Percentiles rank a stretch among this genome's conserved stretches.
phyloP scores from a whole-genome alignment of 1,140 invertebrate genomes.

The Zelostemma sp. region DNA sequence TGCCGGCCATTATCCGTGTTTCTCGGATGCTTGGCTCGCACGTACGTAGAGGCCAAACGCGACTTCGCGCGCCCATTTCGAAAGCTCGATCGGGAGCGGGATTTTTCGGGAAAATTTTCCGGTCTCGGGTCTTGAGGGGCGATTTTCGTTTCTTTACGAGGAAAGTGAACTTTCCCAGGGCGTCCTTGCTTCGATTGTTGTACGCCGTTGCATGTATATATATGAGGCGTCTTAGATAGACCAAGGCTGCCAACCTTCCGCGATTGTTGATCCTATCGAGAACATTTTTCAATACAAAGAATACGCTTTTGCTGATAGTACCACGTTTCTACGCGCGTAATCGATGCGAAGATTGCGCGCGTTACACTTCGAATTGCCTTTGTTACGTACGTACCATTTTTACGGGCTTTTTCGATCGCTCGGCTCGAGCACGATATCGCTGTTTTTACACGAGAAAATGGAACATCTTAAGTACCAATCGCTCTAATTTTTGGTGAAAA shows the following conservation, averaged over 20 bases:
- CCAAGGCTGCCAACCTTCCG: slow-evolving; percentile 18
- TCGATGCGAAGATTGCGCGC: no score
- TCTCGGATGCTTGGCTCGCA: slow-evolving; percentile 15
- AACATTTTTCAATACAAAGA: slow-evolving; percentile 7
- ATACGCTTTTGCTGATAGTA: neutral
- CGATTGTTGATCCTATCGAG: slow-evolving; percentile 17
- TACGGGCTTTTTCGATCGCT: no score
- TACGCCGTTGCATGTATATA: slow-evolving; percentile 14
- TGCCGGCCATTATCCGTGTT: slow-evolving; percentile 63
- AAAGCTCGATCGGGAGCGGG: slow-evolving; percentile 9
- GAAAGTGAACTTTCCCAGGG: slow-evolving; percentile 41
- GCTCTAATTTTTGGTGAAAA: no score
- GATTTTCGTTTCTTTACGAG: slow-evolving; percentile 28
- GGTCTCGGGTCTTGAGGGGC: slow-evolving; percentile 7
- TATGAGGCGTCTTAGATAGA: slow-evolving; percentile 38
- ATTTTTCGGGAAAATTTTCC: slow-evolving; percentile 42
- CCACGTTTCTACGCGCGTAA: neutral
- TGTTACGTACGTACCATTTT: no score
- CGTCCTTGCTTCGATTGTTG: slow-evolving; percentile 36
- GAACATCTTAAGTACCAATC: no score
- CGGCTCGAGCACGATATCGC: no score
- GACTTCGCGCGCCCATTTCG: neutral
- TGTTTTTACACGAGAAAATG: no score
- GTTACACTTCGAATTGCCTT: no score
- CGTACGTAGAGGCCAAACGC: slow-evolving; percentile 28